These are phyloP conservation scores for Agrilus cyanescens DNA, from an alignment of 2,888 invertebrate genomes.

Conservation along the genomic window DNA sequence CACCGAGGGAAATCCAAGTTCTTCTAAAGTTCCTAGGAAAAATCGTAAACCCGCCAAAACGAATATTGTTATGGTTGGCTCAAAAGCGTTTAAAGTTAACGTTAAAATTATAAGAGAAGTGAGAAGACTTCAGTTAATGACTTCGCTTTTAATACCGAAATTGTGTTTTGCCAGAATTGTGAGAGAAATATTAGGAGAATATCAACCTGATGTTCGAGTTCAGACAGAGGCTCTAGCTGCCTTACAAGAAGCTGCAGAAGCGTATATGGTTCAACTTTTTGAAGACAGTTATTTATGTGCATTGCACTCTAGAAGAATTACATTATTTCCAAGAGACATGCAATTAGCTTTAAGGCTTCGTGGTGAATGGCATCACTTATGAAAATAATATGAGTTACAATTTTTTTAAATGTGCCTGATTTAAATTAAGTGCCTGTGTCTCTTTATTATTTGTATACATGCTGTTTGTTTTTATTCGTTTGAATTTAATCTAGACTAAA, in stretches of 20 bases:
- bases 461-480: too few species aligned
- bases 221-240: constrained; percentile 34
- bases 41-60: too few species aligned
- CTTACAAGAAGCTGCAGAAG: constrained; percentile 38
- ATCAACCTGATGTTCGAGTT: constrained; percentile 20
- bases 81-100: constrained; percentile 8
- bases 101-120: constrained; percentile 21
- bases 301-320: constrained; percentile 35
- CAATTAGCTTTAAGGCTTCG: constrained; percentile 32
- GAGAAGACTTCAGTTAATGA: constrained; percentile 19
- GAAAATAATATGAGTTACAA: too few species aligned
- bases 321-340: constrained; percentile 36
- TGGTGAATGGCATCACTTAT: constrained; percentile 15
- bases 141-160: constrained; percentile 32
- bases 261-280: constrained; percentile 37
- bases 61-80: not conserved
- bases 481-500: too few species aligned
- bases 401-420: too few species aligned
- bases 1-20: too few species aligned
- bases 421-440: too few species aligned
- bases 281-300: constrained; percentile 36
- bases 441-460: too few species aligned
- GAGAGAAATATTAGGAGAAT: constrained; percentile 30
- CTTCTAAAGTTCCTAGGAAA: too few species aligned
- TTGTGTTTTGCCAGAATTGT: constrained; percentile 35